Evolutionary conservation across 2,113 vertebrate species (phyloP).

Genomic region (Channa maculata): DNA sequence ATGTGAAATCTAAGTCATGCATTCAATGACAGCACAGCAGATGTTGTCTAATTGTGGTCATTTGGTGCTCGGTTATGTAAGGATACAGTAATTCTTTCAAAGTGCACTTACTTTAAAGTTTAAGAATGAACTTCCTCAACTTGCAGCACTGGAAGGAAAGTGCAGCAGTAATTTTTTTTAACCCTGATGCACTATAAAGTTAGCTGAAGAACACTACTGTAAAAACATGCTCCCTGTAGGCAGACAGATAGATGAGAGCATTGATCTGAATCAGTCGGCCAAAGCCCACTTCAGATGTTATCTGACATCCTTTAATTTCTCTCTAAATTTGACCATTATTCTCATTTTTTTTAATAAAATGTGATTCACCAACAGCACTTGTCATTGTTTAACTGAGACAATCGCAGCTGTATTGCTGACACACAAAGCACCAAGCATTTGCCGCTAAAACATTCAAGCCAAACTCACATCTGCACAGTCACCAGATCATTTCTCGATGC

Average conservation of each 20-base stretch:
- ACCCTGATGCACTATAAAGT: constrained; percentile 30
- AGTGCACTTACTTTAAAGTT: constrained; percentile 28
- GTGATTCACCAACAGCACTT: constrained; percentile 4
- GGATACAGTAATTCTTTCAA: constrained; percentile 17
- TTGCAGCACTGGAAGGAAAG: constrained; percentile 25
- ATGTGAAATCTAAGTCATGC: constrained; percentile 34
- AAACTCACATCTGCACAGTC: constrained; percentile 48
- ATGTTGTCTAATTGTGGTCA: constrained; percentile 60
- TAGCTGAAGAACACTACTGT: constrained; percentile 1
- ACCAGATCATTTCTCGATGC: constrained; percentile 19
- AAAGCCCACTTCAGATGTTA: constrained; percentile 19
- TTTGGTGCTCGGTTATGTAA: constrained; percentile 47
- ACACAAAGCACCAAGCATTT: constrained; percentile 30
- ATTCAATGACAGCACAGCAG: constrained; percentile 45
- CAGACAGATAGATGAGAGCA: constrained; percentile 32
- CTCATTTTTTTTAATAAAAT: constrained; percentile 21
- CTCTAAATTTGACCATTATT: constrained; percentile 19
- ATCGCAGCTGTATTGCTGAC: constrained; percentile 15
- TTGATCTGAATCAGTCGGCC: constrained; percentile 61
- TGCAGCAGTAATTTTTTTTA: constrained; percentile 30
- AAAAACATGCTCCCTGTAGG: constrained; percentile 29
- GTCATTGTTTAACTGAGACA: constrained; percentile 24
- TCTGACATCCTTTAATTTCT: constrained; percentile 34
- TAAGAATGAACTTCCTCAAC: constrained; percentile 36
- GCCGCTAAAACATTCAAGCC: constrained; percentile 19